Percentiles rank a stretch among this genome's conserved stretches.
Conservation (phyloP, 2,113 vertebrate species). For the Alethe diademata region DNA sequence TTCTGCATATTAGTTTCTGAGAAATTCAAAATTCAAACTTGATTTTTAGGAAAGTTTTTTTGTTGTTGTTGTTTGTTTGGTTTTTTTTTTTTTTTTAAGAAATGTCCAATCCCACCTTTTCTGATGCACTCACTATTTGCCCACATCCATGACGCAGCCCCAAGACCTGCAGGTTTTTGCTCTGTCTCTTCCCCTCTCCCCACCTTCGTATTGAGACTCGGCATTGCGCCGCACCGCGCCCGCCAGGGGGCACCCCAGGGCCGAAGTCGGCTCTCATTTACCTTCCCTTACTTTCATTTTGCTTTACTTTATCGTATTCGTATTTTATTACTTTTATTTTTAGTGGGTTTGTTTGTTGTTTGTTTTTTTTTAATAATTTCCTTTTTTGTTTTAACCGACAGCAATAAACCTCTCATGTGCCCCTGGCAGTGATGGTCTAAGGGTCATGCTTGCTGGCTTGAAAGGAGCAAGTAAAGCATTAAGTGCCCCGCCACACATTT, state of each 20-base stretch:
- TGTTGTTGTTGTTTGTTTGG: no score
- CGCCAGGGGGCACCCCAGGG: not conserved
- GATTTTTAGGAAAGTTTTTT: not conserved
- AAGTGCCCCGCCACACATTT: not conserved
- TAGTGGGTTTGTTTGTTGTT: rapidly evolving
- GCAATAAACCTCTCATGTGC: rapidly evolving
- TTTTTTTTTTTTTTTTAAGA: no score
- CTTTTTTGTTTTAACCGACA: not conserved
- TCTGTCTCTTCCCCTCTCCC: rapidly evolving
- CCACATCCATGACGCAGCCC: not conserved
- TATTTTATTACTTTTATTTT: no score
- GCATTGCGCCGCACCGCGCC: rapidly evolving
- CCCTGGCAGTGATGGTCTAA: not conserved
- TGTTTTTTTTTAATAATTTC: not conserved
- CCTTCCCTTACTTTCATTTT: not conserved
- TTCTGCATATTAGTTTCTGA: not conserved
- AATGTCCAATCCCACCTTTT: not conserved
- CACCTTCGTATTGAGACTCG: rapidly evolving
- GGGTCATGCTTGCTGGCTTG: not conserved
- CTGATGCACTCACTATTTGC: no score
- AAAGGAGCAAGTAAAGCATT: not conserved
- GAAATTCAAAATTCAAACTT: not conserved
- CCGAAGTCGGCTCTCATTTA: rapidly evolving
- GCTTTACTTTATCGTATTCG: not conserved
- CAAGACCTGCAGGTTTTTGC: not conserved